Evolutionary conservation across 2,888 invertebrate genomes (phyloP), one percentile per base, ranked within the genome.

Genomic region (Sphaeridia pumilis): DNA sequence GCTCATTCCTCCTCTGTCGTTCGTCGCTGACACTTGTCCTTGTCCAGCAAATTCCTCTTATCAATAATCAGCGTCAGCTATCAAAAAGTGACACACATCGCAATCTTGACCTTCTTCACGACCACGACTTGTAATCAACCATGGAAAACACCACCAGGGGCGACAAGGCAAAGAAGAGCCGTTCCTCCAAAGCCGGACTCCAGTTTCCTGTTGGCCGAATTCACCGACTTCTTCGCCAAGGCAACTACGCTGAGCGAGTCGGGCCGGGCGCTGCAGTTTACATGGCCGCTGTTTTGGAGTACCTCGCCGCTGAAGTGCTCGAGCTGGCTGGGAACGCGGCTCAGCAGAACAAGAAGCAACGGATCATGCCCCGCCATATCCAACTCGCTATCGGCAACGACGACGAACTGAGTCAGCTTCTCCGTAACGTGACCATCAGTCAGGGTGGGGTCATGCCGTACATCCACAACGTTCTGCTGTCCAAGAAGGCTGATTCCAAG

Each of bases 371-470:
- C 1, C 76, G 86, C 46, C 87, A 87, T 69, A 73, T 87, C 25
- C 82, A 87, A 68, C 68, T 88, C 60, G 86, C 86, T 24, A 80
- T 87, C 57, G 75, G 83, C 17, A 86, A 85, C 69, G 87, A 88
- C 69, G 84, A 86, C 65, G 87, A 88, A 67, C 72, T 88, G 66
- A 84, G 83, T 70, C 82, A 80, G 69, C 73, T 88, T 47, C 70
- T 88, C 4, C 76, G 78, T 0, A 82, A 82, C 36, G 86, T 87
- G 2, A 86, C 85, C 20, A 87, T 88, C 67, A 81, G 85, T 25
- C 83, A 87, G 70, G 87, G 87, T 56, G 88, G 87, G 65, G 87
- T 88, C 0, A 69, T 89, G 67, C 87, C 87, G 0, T 82, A 83
- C 67, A 86, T 87, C 61, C 82, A 84, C 66, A 77, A 83, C 2